These are phyloP conservation scores for Umimayanthus chanpuru DNA, from an alignment of 92 coral and sea anemone genomes.

Conservation along the genomic window DNA sequence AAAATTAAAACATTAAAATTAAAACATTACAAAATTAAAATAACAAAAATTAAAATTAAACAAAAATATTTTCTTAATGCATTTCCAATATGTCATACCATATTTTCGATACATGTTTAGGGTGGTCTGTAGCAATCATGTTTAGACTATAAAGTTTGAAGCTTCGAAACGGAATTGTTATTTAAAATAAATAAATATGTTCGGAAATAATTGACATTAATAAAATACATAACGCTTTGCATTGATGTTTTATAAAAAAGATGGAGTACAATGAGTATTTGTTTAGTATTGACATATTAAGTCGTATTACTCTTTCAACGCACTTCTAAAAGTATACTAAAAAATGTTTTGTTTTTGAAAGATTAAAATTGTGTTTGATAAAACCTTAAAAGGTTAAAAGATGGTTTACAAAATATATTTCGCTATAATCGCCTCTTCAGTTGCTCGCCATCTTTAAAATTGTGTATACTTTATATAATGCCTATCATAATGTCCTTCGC, in stretches of 20 bases:
- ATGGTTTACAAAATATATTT: too few relatives aligned
- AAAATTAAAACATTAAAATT: not conserved
- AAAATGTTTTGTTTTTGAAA: constrained; percentile 1
- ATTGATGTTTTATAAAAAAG: constrained; percentile 1
- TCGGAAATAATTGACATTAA: not conserved
- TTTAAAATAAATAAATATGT: not conserved
- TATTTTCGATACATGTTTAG: constrained; percentile 2
- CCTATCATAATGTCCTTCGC: constrained; percentile 15
- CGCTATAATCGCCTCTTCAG: constrained; percentile 14
- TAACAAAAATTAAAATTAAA: not conserved
- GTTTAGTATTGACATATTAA: constrained; percentile 1
- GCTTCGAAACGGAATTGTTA: constrained; percentile 5
- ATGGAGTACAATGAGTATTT: constrained; percentile 3
- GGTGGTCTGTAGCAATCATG: constrained; percentile 6
- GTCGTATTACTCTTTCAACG: constrained; percentile 5
- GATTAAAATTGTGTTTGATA: constrained; percentile 1
- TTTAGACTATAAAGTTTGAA: constrained; percentile 1
- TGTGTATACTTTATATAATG: constrained; percentile 10
- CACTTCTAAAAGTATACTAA: constrained; percentile 2
- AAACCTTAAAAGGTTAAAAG: constrained; percentile 3
- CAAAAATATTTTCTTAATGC: constrained; percentile 1
- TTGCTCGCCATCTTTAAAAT: constrained; percentile 13
- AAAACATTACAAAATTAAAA: constrained; percentile 1
- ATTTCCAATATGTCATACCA: constrained; percentile 3
- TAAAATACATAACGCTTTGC: constrained; percentile 3